Base-by-base conservation (phyloP, 1,140 invertebrate species). In the Drosophila virilis region DNA sequence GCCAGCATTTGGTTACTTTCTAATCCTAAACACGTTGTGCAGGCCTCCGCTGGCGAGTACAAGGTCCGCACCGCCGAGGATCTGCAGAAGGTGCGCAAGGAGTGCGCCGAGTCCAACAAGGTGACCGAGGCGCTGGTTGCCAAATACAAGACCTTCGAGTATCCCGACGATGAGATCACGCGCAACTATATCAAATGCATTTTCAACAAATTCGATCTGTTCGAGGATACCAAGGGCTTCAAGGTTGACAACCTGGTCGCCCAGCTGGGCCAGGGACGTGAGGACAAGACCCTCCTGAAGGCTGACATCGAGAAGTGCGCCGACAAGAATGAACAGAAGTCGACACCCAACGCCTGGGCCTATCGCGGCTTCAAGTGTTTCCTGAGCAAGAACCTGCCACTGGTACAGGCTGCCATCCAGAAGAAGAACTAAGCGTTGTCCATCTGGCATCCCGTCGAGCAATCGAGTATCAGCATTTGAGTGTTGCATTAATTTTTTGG, bases 321-420 rank as follows among this genome's bases (percentile, higher is more conserved):
- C 70, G 91, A 92, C 54, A 91, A 92, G 71, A 92, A 92, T 66
- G 89, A 91, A 48, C 82, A 89, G 58, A 92, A 92, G 74, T 78
- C 81, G 1, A 64, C 73, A n/a, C 72, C 82, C 57, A 88, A 72
- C 57, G 72, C 73, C 74, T 92, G 91, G 91, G 91, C 83, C 10
- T 92, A 73, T 51, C 88, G 91, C 15, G 90, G 91, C 60, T 91
- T 92, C 81, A 92, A 92, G 73, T 92, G 91, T 45, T 92, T 92
- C 89, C 74, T 91, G 12, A 72, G 76, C 77, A 92, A 91, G 78
- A 90, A 92, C 62, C 64, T 92, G 60, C 71, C 86, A 9, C 73
- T 92, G 22, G 89, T 92, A n/a, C 90, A 92, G 77, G 79, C 81
- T 33, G 91, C 89, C 61, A 72, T 89, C 65, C 75, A 89, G 28